These are phyloP conservation scores for Catocala fraxini DNA, from an alignment of 2,888 invertebrate genomes.

Conservation along the genomic window DNA sequence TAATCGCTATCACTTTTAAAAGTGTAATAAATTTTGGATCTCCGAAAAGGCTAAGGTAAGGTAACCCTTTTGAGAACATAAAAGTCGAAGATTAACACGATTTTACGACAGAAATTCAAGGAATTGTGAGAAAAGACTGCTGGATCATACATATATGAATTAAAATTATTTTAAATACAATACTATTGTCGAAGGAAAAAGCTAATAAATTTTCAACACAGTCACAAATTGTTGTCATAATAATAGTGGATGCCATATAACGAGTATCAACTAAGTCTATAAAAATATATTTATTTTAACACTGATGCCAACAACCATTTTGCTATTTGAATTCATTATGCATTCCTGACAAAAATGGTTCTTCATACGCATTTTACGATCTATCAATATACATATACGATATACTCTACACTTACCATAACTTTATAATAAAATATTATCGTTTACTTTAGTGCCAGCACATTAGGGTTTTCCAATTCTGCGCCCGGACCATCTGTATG, in stretches of 20 bases:
- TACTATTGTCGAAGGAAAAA: not conserved
- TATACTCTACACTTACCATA: conserved; percentile 5
- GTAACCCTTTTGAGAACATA: too few relatives aligned
- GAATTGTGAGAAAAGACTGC: too few relatives aligned
- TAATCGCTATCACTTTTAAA: too few relatives aligned
- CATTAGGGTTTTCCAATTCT: conserved; percentile 67
- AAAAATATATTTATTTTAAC: conserved; percentile 4
- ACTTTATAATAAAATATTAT: conserved; percentile 51
- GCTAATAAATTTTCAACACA: not conserved
- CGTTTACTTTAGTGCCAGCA: conserved; percentile 55
- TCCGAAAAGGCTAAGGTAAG: too few relatives aligned
- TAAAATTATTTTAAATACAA: too few relatives aligned
- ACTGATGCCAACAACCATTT: conserved; percentile 10
- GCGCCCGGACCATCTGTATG: conserved; percentile 61
- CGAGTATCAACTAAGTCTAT: not conserved
- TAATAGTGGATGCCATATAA: not conserved
- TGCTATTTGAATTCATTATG: conserved; percentile 14
- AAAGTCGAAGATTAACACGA: too few relatives aligned
- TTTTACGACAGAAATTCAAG: too few relatives aligned
- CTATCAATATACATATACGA: conserved; percentile 2
- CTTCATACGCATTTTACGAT: conserved; percentile 10
- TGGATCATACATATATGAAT: too few relatives aligned
- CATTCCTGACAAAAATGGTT: conserved; percentile 13
- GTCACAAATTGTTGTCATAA: not conserved
- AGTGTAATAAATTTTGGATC: too few relatives aligned